Conservation (phyloP, 2,888 invertebrate species). For the Elmis aenea region DNA sequence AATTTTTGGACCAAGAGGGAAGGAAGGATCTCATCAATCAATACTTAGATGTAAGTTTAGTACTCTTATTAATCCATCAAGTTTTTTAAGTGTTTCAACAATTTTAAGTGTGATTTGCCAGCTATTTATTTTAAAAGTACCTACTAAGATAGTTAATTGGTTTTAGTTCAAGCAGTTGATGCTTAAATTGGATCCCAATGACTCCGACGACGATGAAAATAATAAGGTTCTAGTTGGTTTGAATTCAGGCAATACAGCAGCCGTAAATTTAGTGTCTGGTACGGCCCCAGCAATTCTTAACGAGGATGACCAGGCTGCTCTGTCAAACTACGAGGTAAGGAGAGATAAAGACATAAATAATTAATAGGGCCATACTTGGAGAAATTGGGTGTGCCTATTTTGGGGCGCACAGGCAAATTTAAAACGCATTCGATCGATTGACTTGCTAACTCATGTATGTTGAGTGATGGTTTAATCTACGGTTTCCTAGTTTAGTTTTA, state of each 20-base stretch:
- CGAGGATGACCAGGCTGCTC: slow-evolving; percentile 42
- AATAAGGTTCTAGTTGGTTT: slow-evolving; percentile 35
- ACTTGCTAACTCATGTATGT: too few species aligned
- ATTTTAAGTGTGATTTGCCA: too few species aligned
- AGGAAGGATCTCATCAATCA: slow-evolving; percentile 76
- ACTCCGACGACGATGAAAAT: slow-evolving; percentile 72
- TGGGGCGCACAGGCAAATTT: too few species aligned
- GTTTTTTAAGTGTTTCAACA: too few species aligned
- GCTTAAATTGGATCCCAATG: slow-evolving; percentile 77
- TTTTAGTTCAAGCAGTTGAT: slow-evolving; percentile 76
- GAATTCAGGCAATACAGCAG: slow-evolving; percentile 18
- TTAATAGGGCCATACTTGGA: too few species aligned
- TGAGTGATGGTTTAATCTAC: too few species aligned
- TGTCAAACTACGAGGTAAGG: slow-evolving; percentile 44
- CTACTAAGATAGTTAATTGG: slow-evolving; percentile 3
- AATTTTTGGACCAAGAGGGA: slow-evolving; percentile 64
- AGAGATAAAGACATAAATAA: too few species aligned
- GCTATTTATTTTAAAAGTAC: too few species aligned
- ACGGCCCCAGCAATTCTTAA: slow-evolving; percentile 32
- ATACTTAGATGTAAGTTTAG: slow-evolving; percentile 74
- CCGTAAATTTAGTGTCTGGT: slow-evolving; percentile 11
- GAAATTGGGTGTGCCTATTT: too few species aligned
- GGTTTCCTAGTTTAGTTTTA: too few species aligned
- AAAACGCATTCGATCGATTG: too few species aligned
- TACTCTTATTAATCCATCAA: too few species aligned